These are phyloP conservation scores for Sepiola atlantica DNA, from an alignment of 2,888 invertebrate species.

Conservation along the genomic window DNA sequence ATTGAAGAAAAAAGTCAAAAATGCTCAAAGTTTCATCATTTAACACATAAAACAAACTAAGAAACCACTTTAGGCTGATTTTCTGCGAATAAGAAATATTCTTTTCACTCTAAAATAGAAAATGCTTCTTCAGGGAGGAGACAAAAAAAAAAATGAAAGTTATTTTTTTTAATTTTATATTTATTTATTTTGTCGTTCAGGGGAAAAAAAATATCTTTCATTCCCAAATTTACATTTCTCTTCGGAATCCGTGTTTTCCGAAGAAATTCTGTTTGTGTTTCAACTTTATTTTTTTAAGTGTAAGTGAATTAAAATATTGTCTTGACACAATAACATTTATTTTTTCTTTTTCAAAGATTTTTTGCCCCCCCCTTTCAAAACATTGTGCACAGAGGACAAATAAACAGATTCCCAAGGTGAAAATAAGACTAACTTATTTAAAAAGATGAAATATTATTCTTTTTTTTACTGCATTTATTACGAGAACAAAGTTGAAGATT, in stretches of 20 bases:
- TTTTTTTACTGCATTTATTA: not conserved
- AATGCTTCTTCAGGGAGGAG: not conserved
- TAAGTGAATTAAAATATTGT: slow-evolving; percentile 24
- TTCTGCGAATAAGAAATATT: not conserved
- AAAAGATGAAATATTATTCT: not conserved
- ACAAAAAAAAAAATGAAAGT: not conserved
- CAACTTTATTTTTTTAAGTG: not conserved
- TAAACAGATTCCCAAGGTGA: slow-evolving; percentile 1
- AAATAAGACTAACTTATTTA: not conserved
- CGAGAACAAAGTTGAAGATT: not conserved
- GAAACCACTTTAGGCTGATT: slow-evolving; percentile 32
- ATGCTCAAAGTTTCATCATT: not conserved
- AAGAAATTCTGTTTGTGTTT: not conserved
- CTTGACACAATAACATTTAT: not conserved
- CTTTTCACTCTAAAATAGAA: not conserved
- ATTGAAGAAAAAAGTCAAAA: not conserved
- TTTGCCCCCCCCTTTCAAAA: not conserved
- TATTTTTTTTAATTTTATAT: not conserved
- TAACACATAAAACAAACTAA: not conserved
- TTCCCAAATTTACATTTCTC: not conserved
- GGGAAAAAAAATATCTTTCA: not conserved
- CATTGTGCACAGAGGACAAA: not conserved
- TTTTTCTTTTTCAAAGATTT: not conserved
- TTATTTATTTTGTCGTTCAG: not conserved
- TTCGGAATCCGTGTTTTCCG: not conserved